Conservation (phyloP, 2,797 vertebrate genomes). For the Takifugu rubripes region DNA sequence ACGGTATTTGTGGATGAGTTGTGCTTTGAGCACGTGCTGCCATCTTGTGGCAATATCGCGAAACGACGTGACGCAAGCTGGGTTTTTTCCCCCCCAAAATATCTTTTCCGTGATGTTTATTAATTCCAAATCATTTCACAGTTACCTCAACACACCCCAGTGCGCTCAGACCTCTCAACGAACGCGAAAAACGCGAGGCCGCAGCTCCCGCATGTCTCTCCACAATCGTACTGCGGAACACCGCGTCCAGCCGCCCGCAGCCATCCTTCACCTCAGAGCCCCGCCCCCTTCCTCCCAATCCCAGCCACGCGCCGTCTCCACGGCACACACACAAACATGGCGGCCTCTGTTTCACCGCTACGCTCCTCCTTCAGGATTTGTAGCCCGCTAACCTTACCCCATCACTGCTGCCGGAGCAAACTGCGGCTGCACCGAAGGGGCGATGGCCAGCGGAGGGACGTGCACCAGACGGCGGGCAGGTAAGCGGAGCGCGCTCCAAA, state of each 20-base stretch:
- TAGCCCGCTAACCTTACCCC: slow-evolving; percentile 52
- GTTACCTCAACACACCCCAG: too few relatives aligned
- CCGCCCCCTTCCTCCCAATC: neutral
- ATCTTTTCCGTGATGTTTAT: neutral
- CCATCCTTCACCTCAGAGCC: neutral
- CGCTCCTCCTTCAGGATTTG: slow-evolving; percentile 74
- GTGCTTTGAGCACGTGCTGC: slow-evolving; percentile 37
- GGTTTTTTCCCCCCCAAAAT: neutral
- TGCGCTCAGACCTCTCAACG: too few relatives aligned
- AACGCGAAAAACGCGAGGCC: too few relatives aligned
- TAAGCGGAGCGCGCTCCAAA: slow-evolving; percentile 28
- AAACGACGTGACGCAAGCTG: neutral
- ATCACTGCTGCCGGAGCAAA: slow-evolving; percentile 58
- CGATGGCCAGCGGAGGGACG: slow-evolving; percentile 60
- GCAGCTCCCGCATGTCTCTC: too few relatives aligned
- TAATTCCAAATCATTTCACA: too few relatives aligned
- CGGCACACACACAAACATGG: slow-evolving; percentile 61
- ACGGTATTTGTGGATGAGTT: neutral
- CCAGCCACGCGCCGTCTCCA: neutral
- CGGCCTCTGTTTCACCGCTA: slow-evolving; percentile 69
- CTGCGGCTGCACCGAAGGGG: slow-evolving; percentile 61
- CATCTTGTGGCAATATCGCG: slow-evolving; percentile 44
- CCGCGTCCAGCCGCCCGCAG: too few relatives aligned
- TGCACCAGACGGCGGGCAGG: slow-evolving; percentile 62
- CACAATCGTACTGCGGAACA: too few relatives aligned